phyloP scores from a whole-genome alignment of 2,888 invertebrate species.

The Azorinus chamasolen region DNA sequence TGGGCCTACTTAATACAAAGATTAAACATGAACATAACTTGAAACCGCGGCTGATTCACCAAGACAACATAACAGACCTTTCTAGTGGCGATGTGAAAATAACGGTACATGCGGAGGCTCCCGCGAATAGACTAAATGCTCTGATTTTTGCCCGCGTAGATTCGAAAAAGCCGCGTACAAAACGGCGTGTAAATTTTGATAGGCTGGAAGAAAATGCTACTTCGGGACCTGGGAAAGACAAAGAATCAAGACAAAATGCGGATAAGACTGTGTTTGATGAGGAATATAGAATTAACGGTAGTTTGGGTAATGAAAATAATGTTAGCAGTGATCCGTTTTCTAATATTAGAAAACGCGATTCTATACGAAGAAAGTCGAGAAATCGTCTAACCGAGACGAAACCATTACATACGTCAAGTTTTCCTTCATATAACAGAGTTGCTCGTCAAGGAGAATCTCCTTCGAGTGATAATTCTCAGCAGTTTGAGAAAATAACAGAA shows the following conservation, averaged over 20 bases:
- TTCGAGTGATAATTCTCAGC: background rate
- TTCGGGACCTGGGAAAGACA: no score
- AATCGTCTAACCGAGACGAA: no score
- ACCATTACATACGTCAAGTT: no score
- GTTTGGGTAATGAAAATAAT: no score
- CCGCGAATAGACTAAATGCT: conserved; percentile 34
- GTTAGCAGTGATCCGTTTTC: no score
- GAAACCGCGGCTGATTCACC: conserved; percentile 36
- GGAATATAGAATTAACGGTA: no score
- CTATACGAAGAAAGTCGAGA: no score
- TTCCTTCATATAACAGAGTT: no score
- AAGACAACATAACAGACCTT: conserved; percentile 22
- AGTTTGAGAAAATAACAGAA: background rate
- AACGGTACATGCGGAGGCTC: conserved; percentile 36
- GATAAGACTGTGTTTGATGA: no score
- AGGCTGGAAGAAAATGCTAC: background rate
- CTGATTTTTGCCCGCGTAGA: conserved; percentile 32
- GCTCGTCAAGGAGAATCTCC: background rate
- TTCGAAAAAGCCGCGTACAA: conserved; percentile 15
- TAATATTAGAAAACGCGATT: no score
- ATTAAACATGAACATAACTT: conserved; percentile 11
- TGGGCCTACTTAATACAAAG: background rate
- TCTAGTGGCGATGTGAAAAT: conserved; percentile 30
- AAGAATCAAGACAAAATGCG: no score
- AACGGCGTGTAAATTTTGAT: conserved; percentile 31